Percentiles rank a stretch among this genome's conserved stretches.
Evolutionary conservation across 64 coral and sea anemone species (phyloP).

Genomic region (Exaiptasia diaphana): DNA sequence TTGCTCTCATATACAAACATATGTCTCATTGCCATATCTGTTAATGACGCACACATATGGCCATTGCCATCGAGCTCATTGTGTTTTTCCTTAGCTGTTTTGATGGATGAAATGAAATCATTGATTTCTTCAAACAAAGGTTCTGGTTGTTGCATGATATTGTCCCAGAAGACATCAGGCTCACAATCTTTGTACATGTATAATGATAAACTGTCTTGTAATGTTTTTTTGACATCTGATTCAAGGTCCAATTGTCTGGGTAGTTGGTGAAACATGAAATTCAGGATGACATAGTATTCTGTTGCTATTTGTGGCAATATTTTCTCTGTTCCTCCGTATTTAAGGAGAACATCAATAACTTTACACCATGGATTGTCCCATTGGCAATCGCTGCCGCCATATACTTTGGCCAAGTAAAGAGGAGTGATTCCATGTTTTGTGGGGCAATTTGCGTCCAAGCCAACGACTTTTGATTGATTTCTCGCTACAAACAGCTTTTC

Average conservation of each 20-base stretch:
- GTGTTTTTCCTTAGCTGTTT: too few species aligned
- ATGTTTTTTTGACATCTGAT: not conserved
- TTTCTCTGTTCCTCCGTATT: slow-evolving; percentile 38
- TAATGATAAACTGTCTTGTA: not conserved
- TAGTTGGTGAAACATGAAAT: slow-evolving; percentile 22
- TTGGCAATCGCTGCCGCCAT: slow-evolving; percentile 14
- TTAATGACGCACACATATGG: too few species aligned
- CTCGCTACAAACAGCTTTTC: slow-evolving; percentile 6
- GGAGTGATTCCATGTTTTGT: slow-evolving; percentile 51
- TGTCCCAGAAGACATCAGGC: too few species aligned
- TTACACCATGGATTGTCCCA: slow-evolving; percentile 81
- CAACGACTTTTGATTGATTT: not conserved
- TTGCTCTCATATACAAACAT: too few species aligned
- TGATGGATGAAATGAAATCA: too few species aligned
- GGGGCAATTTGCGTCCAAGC: slow-evolving; percentile 39
- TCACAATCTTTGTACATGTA: too few species aligned
- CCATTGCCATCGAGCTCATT: too few species aligned
- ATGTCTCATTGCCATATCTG: too few species aligned
- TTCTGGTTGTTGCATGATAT: too few species aligned
- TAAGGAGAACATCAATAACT: slow-evolving; percentile 35
- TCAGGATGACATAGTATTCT: slow-evolving; percentile 71
- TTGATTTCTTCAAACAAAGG: too few species aligned
- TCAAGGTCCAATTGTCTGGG: not conserved
- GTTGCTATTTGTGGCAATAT: slow-evolving; percentile 35
- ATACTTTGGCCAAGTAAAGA: slow-evolving; percentile 42